Percentiles rank a stretch among this genome's conserved stretches.
Evolutionary conservation across 1,140 invertebrate species (phyloP).

Genomic region (Drosophila orosa): DNA sequence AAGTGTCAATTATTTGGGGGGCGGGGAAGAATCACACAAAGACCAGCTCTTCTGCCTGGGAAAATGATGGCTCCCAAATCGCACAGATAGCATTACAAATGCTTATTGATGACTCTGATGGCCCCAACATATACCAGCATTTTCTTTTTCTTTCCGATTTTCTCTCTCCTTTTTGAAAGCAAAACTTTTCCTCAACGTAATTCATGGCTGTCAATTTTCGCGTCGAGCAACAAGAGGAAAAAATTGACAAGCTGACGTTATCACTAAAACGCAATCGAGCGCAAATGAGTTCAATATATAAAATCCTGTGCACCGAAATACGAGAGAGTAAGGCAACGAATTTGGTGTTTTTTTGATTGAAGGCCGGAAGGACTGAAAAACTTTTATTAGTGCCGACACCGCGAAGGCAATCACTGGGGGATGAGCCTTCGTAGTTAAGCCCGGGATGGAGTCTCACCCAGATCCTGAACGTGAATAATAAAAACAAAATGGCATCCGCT

Average conservation of each 20-base stretch:
- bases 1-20: conserved; percentile 24
- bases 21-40: conserved; percentile 3
- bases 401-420: conserved; percentile 23
- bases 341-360: conserved; percentile 12
- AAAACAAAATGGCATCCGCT: conserved; percentile 51
- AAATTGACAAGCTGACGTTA: conserved; percentile 50
- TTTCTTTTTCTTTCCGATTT: neutral
- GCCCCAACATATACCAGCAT: conserved; percentile 11
- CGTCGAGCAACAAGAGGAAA: conserved; percentile 11
- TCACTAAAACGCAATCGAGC: conserved; percentile 44
- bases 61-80: conserved; percentile 16
- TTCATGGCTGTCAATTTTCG: conserved; percentile 28
- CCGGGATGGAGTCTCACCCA: neutral
- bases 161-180: neutral
- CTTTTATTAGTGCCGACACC: conserved; percentile 19
- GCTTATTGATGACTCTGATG: conserved; percentile 22
- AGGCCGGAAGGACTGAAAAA: conserved; percentile 19
- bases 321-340: neutral
- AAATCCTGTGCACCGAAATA: conserved; percentile 11
- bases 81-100: conserved; percentile 21
- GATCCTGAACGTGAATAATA: conserved; percentile 1
- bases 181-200: conserved; percentile 15
- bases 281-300: conserved; percentile 50
- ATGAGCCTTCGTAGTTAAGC: conserved; percentile 20
- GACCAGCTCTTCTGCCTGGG: conserved; percentile 12